phyloP scores from a whole-genome alignment of 2,888 invertebrate species.

The Meiosimyza decipiens region DNA sequence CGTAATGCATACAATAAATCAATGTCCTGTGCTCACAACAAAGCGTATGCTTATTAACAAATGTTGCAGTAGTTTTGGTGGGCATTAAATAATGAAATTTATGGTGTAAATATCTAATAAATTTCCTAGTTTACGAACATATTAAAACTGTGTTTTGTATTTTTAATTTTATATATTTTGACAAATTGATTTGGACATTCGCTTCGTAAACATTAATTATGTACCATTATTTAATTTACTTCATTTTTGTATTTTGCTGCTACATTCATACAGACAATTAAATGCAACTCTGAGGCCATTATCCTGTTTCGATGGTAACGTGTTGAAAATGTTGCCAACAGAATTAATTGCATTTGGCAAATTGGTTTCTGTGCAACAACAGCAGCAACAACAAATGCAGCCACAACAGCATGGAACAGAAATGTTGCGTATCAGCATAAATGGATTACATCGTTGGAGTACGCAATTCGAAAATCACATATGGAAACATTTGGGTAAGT shows the following conservation, averaged over 20 bases:
- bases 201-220: background rate
- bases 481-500: constrained; percentile 67
- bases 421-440: constrained; percentile 62
- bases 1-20: constrained; percentile 25
- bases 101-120: background rate
- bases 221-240: background rate
- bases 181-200: background rate
- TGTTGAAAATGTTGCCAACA: constrained; percentile 65
- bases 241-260: constrained; percentile 25
- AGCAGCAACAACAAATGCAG: constrained; percentile 46
- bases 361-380: constrained; percentile 56
- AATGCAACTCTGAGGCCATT: constrained; percentile 64
- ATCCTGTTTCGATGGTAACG: constrained; percentile 63
- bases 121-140: background rate
- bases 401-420: constrained; percentile 49
- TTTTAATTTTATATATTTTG: too few relatives aligned
- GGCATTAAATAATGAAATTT: background rate
- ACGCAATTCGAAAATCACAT: constrained; percentile 65
- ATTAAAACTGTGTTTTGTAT: too few relatives aligned
- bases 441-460: constrained; percentile 65
- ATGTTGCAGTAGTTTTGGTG: constrained; percentile 34
- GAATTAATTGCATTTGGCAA: constrained; percentile 67
- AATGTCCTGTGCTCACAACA: background rate
- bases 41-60: constrained; percentile 16
- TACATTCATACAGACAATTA: constrained; percentile 58